phyloP scores from a whole-genome alignment of 1,140 invertebrate species.

The Drosophila lacertosa region DNA sequence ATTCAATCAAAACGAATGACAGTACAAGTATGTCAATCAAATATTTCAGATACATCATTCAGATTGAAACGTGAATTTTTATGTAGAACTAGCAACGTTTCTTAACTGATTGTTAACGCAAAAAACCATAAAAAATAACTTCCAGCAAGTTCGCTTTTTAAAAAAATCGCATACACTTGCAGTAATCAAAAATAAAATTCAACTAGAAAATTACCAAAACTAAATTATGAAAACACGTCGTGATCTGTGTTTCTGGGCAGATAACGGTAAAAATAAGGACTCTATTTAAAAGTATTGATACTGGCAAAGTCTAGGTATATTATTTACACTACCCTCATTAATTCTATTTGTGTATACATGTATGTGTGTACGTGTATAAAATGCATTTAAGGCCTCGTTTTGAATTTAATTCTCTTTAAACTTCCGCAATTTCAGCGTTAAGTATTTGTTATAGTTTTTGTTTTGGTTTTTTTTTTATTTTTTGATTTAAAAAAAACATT shows the following conservation, averaged over 20 bases:
- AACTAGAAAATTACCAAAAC: constrained; percentile 1
- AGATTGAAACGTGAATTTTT: constrained; percentile 35
- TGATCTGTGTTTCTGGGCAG: background rate
- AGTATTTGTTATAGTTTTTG: constrained; percentile 30
- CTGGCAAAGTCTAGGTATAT: constrained; percentile 10
- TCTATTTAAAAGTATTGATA: constrained; percentile 7
- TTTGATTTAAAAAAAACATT: constrained; percentile 19
- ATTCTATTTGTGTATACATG: constrained; percentile 11
- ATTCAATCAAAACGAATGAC: constrained; percentile 64
- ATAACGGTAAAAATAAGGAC: background rate
- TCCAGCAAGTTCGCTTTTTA: constrained; percentile 32
- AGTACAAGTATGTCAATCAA: constrained; percentile 48
- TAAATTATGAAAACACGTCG: background rate
- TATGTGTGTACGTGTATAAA: constrained; percentile 9
- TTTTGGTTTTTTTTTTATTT: constrained; percentile 24
- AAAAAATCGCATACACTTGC: constrained; percentile 43
- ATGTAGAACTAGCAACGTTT: constrained; percentile 84
- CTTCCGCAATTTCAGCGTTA: constrained; percentile 3
- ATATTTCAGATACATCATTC: constrained; percentile 36
- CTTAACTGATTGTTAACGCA: constrained; percentile 45
- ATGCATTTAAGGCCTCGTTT: constrained; percentile 7
- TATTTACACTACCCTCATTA: constrained; percentile 37
- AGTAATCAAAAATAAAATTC: constrained; percentile 25
- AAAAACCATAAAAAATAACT: constrained; percentile 26
- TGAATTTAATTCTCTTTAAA: background rate